Evolutionary conservation across 2,113 vertebrate genomes (phyloP).

Genomic region (Oxygymnocypris stewartii): DNA sequence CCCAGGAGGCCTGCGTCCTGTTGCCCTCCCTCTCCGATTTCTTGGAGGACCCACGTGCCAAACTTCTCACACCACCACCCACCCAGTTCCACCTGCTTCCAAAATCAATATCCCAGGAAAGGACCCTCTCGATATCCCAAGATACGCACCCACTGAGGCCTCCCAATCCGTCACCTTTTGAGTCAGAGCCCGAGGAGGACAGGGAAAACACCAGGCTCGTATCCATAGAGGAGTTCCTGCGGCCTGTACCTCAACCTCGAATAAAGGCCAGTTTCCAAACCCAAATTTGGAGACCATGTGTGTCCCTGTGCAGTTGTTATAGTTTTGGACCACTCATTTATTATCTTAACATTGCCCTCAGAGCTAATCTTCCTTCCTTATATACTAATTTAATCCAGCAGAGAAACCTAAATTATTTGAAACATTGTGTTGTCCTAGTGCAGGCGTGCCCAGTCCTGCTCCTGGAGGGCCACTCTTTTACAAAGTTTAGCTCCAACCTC

Average conservation of each 20-base stretch:
- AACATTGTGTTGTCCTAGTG: background rate
- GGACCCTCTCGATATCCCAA: slow-evolving; percentile 62
- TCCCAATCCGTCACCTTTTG: slow-evolving; percentile 66
- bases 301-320: background rate
- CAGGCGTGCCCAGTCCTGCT: background rate
- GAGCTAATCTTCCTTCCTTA: background rate
- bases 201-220: slow-evolving; percentile 70
- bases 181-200: slow-evolving; percentile 74
- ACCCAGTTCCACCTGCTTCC: slow-evolving; percentile 59
- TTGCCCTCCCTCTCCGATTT: slow-evolving; percentile 75
- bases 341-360: background rate
- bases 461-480: background rate
- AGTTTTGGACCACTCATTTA: background rate
- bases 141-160: slow-evolving; percentile 64
- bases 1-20: slow-evolving; percentile 65
- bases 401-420: background rate
- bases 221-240: slow-evolving; percentile 79
- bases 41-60: slow-evolving; percentile 72
- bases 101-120: slow-evolving; percentile 48
- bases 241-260: slow-evolving; percentile 60
- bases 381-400: background rate
- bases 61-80: slow-evolving; percentile 63
- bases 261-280: slow-evolving; percentile 66
- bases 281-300: no score
- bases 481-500: background rate